Base-by-base conservation (phyloP, 2,888 invertebrate genomes). In the Ceratothoa steindachneri region DNA sequence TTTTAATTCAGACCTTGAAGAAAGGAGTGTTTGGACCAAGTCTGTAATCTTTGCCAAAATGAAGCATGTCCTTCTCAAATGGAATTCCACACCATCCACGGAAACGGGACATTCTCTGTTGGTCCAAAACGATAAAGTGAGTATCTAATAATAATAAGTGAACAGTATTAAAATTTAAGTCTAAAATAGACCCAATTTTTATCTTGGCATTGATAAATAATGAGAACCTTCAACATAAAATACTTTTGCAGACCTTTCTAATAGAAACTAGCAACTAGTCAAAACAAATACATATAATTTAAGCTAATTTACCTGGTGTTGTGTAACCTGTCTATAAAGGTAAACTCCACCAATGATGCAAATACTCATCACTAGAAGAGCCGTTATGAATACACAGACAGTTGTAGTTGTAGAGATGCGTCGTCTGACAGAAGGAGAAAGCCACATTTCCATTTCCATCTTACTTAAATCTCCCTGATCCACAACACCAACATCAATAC, bases 251-350 rank as follows among this genome's bases (percentile, higher is more conserved):
- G 22, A 12, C 27, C 24, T n/a, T 7, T 1, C 60, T 60, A 7
- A n/a, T n/a, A n/a, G n/a, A n/a, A n/a, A n/a, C n/a, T n/a, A n/a
- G n/a, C n/a, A n/a, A n/a, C n/a, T n/a, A n/a, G n/a, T n/a, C n/a
- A n/a, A n/a, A n/a, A n/a, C n/a, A n/a, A n/a, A n/a, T n/a, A n/a
- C n/a, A n/a, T n/a, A n/a, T n/a, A n/a, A n/a, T n/a, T n/a, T n/a
- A n/a, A n/a, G n/a, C n/a, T n/a, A n/a, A n/a, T n/a, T 80, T 65
- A 82, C 81, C 79, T 82, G 88, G 65, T 86, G 86, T 72, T 87
- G 87, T 15, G 89, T 87, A 83, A 91, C 90, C 81, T 91, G 89
- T 70, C 89, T 88, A 85, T 93, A 93, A 70, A 94, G 86, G 82
- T 91, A 89, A 72, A 92, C 87, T 2, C 92, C 93, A 12, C 91